phyloP scores from a whole-genome alignment of 2,797 vertebrate species.

The Tympanoctomys barrerae region DNA sequence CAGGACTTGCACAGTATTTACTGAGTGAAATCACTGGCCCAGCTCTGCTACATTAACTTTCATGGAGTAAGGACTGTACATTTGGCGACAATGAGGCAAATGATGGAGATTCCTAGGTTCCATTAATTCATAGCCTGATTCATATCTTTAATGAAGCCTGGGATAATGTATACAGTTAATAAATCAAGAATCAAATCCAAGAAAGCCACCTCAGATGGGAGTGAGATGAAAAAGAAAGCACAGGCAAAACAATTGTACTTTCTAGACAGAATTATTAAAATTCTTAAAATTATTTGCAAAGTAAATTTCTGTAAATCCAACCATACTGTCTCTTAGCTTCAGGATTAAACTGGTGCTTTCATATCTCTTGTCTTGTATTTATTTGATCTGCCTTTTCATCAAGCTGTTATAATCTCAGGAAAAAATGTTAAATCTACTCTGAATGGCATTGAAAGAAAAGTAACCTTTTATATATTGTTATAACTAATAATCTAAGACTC shows the following conservation, averaged over 20 bases:
- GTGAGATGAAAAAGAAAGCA: not conserved
- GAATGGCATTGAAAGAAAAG: conserved; percentile 40
- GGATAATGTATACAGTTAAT: not conserved
- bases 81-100: not conserved
- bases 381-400: not conserved
- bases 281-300: conserved; percentile 25
- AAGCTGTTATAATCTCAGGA: conserved; percentile 1
- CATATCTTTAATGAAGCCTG: not conserved
- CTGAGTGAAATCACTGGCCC: not conserved
- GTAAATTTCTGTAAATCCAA: not conserved
- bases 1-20: not conserved
- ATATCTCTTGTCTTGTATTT: not conserved
- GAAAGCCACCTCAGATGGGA: not conserved
- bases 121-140: not conserved
- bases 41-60: not conserved
- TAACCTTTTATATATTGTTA: conserved; percentile 46
- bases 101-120: not conserved
- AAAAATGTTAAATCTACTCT: conserved; percentile 50
- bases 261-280: not conserved
- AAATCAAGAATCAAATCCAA: not conserved
- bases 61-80: not conserved
- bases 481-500: conserved; percentile 53
- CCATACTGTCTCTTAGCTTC: not conserved
- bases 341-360: conserved; percentile 6
- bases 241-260: not conserved